Base-by-base conservation (phyloP, 1,140 invertebrate species). In the Bombyx mori region DNA sequence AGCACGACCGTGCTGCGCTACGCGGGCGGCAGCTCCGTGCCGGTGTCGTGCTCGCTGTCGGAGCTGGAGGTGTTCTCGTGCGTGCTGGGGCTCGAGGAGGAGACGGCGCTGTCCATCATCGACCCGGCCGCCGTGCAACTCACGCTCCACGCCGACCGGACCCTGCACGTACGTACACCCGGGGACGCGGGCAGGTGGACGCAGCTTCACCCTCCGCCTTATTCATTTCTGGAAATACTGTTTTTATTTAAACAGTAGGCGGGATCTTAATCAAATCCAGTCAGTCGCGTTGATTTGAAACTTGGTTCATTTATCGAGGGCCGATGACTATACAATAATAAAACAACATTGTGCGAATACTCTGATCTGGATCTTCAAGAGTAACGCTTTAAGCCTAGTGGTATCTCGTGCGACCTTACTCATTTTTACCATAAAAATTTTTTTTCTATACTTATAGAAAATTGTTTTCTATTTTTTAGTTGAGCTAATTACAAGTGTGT, bases 1-100 rank as follows among this genome's bases (percentile, higher is more conserved):
- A 95, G 94, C 60, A 98, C 96, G 8, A 96, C 96, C 0, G 93
- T 97, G 1, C 83, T 98, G 10, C 92, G 93, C 0, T 98, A 96
- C 73, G 90, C 92, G 52, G 93, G 94, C 18, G 91, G 92, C 58
- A 86, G 86, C 18, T 92, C 92, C 65, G 93, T 95, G 66, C 94
- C 95, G 0, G 78, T 98, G 12, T 94, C 94, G 0, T 96, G 96
- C 73, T 96, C 93, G 82, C 88, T 99, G 12, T 96, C 96, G 65
- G 93, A 96, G 69, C 92, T 97, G 69, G 97, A 99, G 87, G 90
- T 99, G 64, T 99, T 98, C 85, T 98, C 97, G 0, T 98, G 97
- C 83, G 94, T 96, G 62, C 86, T 99, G 48, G 96, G 95, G 7
- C 90, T 94, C 62, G 97, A 98, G 88, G 95, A 98, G 58, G 96